Base-by-base conservation (phyloP, 2,888 invertebrate species). In the Melanostoma scalare region DNA sequence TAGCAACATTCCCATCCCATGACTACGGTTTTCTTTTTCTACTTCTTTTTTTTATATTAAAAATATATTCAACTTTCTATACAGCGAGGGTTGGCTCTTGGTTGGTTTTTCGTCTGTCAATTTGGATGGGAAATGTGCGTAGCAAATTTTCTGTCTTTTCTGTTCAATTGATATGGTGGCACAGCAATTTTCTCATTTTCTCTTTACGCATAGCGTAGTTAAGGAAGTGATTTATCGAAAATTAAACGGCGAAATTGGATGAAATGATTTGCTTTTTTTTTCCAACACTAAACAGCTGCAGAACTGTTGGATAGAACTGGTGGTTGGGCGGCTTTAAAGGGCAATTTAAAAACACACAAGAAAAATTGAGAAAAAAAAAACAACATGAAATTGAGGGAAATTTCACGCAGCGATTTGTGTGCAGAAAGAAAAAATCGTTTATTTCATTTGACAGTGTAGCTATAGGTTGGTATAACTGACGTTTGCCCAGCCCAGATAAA, bases 241-340 rank as follows among this genome's bases (percentile, higher is more conserved):
- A 82, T 82, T 82, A 82, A 82, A 82, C 77, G 73, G 58, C 69
- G 77, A 74, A 82, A 77, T 77, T 77, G 77, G 73, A 69, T 82
- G 65, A 82, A 72, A 81, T 76, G 72, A 72, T 55, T 20, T 20
- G 20, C 20, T 20, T 20, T 20, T 20, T 20, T 53, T 69, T 61
- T 55, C 31, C 6, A 6, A n/a, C 6, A 31, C 40, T 35, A 58
- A 77, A 42, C 77, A 74, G 73, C 73, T 74, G 77, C 77, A 35
- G 40, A 4, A 48, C 10, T 44, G 35, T 52, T 35, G 36, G 56
- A 46, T 6, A 9, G 4, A n/a, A 5, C 38, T 61, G 48, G 35
- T 61, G 36, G 9, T 36, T 36, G 48, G 36, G 60, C 31, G 63
- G 63, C 38, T 48, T 63, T 63, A 63, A 63, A 63, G 48, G 33